Evolutionary conservation across 2,888 invertebrate genomes (phyloP).

Genomic region (Gnatocerus cornutus): DNA sequence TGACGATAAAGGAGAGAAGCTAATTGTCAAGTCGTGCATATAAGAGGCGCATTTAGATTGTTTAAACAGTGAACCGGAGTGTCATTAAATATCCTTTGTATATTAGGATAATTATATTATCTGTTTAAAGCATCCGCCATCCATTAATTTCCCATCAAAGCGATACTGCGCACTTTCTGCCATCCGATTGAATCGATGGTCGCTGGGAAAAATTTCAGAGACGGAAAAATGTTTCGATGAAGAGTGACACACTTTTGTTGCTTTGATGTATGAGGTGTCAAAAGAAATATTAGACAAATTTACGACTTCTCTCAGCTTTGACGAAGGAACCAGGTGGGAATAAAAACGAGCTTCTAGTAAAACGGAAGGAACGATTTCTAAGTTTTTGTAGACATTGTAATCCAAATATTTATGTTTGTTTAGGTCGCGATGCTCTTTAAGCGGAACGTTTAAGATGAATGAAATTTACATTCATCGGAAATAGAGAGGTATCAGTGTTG

Average conservation of each 20-base stretch:
- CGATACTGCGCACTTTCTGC: constrained; percentile 36
- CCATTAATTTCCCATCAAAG: constrained; percentile 45
- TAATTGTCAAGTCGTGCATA: constrained; percentile 42
- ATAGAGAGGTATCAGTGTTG: background rate
- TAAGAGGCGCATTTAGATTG: constrained; percentile 46
- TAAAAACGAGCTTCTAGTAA: background rate
- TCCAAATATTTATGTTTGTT: constrained; percentile 4
- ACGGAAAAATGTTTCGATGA: constrained; percentile 16
- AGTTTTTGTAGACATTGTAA: background rate
- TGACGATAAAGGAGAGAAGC: constrained; percentile 39
- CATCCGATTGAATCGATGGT: constrained; percentile 15
- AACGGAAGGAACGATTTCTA: background rate
- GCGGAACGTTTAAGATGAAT: background rate
- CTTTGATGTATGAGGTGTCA: constrained; percentile 28
- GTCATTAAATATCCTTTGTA: constrained; percentile 48
- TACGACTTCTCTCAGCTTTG: constrained; percentile 4
- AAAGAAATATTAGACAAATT: constrained; percentile 12
- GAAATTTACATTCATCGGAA: background rate
- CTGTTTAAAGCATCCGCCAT: constrained; percentile 40
- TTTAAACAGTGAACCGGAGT: constrained; percentile 46
- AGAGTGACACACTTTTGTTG: constrained; percentile 9
- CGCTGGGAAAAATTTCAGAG: constrained; percentile 15
- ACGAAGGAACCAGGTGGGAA: constrained; percentile 15
- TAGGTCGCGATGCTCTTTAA: background rate
- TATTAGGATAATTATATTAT: constrained; percentile 47